Conservation (phyloP, 2,888 invertebrate genomes). For the Lutraria lutraria region DNA sequence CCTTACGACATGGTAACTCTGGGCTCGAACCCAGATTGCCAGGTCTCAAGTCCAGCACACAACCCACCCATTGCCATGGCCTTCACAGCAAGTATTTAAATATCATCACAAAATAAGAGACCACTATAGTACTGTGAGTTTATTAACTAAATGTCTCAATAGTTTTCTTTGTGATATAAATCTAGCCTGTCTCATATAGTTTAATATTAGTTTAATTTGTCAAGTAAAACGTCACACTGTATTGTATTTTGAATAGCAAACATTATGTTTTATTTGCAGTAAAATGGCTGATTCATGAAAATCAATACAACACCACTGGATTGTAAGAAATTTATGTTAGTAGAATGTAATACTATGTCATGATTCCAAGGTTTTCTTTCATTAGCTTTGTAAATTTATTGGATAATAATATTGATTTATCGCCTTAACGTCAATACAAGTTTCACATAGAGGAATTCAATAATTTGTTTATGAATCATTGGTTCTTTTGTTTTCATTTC, state of each 20-base stretch:
- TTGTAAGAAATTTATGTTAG: slow-evolving; percentile 1
- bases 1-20: no score
- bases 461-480: no score
- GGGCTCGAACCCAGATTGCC: no score
- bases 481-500: no score
- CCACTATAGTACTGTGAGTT: not conserved
- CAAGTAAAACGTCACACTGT: not conserved
- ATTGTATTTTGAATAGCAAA: not conserved
- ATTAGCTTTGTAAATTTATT: not conserved
- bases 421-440: not conserved
- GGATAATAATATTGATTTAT: not conserved
- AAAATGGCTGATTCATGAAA: slow-evolving; percentile 10
- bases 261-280: not conserved
- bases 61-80: no score
- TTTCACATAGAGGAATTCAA: no score
- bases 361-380: not conserved
- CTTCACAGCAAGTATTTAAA: no score
- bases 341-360: not conserved
- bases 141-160: not conserved
- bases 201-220: slow-evolving; percentile 14
- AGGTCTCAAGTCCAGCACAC: no score
- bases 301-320: not conserved
- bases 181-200: not conserved
- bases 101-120: no score
- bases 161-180: slow-evolving; percentile 3